Evolutionary conservation across 2,797 vertebrate genomes (phyloP).

Genomic region (Lacerta viridis): DNA sequence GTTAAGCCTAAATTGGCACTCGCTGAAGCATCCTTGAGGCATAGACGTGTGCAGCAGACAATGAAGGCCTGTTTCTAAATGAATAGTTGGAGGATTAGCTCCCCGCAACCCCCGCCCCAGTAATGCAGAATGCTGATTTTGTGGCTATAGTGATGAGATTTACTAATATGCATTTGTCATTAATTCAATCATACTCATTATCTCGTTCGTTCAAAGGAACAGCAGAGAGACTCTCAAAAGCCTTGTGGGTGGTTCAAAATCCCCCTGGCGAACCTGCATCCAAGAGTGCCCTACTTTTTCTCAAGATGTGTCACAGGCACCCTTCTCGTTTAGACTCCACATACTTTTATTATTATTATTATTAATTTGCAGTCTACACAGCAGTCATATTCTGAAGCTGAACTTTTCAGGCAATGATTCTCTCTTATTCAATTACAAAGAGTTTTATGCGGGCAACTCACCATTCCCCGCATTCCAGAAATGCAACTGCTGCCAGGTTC

Average conservation of each 20-base stretch:
- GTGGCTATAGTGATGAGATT: neutral
- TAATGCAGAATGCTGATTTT: slow-evolving; percentile 27
- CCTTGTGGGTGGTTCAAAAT: slow-evolving; percentile 22
- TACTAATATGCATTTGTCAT: slow-evolving; percentile 37
- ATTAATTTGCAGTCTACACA: neutral
- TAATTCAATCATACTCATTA: slow-evolving; percentile 59
- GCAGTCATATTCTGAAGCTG: neutral
- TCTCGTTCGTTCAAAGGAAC: slow-evolving; percentile 23
- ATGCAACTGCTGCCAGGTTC: neutral
- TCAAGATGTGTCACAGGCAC: neutral
- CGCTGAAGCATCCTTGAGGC: neutral
- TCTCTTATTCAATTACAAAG: neutral
- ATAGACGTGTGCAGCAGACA: neutral
- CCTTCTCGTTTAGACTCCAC: neutral
- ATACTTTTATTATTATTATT: neutral
- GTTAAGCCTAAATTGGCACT: neutral
- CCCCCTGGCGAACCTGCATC: neutral
- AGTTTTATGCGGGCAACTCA: neutral
- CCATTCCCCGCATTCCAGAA: neutral
- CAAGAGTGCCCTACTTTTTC: slow-evolving; percentile 1
- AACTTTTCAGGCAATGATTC: neutral
- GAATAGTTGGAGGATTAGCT: slow-evolving; percentile 9
- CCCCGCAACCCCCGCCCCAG: neutral
- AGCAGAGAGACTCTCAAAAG: slow-evolving; percentile 18
- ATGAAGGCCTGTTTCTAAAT: neutral